Base-by-base conservation (phyloP, 2,888 invertebrate species). In the Agrenia bidenticulata region DNA sequence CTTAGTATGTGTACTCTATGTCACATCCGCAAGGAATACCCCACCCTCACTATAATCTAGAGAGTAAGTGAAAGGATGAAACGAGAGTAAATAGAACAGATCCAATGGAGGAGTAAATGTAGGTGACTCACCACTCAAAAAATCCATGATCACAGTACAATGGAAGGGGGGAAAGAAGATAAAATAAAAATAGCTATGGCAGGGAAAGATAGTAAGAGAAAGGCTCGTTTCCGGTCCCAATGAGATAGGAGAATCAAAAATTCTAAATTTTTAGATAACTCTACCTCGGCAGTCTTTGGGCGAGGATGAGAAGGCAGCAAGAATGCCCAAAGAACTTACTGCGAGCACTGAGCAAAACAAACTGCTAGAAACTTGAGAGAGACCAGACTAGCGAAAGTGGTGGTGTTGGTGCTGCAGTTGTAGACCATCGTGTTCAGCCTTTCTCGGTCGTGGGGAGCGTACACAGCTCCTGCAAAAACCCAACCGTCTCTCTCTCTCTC, bases 111-210 rank as follows among this genome's bases (percentile, higher is more conserved):
- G 19, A 45, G 24, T n/a, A 4, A 45, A 45, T 45, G 45, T 5
- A 45, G 45, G 19, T 9, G 24, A 54, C 54, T 54, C 54, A 54
- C 54, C 54, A 19, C 32, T 32, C 11, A 54, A 54, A 13, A 54
- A 54, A 54, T 54, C 54, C 54, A 54, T 54, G 32, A 19, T 51
- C 24, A 24, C 11, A 19, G 51, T 23, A 19, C 24, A 51, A 51
- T 51, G 45, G 45, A 45, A 5, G 45, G 45, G 19, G n/a, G n/a
- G 15, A 39, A 39, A 11, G 15, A 39, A 39, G 15, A 39, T 39
- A 15, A 39, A 15, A 39, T 39, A 39, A 39, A 39, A 15, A 15
- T 45, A 45, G 45, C 45, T 5, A n/a, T 5, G n/a, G 45, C 2
- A 15, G 45, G 45, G 45, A n/a, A 19, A 19, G 15, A 45, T 15